Evolutionary conservation across 2,113 vertebrate genomes (phyloP).

Genomic region (Bos taurus): DNA sequence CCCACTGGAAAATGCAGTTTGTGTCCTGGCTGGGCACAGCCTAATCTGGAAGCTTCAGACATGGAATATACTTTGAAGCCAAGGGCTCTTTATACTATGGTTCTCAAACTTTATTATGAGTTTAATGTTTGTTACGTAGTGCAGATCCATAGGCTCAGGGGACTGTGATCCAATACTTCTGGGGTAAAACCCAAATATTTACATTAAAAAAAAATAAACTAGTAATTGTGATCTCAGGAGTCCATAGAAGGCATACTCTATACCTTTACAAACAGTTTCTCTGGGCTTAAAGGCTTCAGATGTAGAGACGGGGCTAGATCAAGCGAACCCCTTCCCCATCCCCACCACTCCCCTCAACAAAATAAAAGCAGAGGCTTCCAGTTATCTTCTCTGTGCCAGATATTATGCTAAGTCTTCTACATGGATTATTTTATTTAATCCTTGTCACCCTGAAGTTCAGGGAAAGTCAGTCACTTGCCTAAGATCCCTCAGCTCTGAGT

Average conservation of each 20-base stretch:
- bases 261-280: not conserved
- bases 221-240: not conserved
- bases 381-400: not conserved
- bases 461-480: not conserved
- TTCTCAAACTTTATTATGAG: not conserved
- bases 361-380: not conserved
- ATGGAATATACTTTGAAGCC: not conserved
- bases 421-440: not conserved
- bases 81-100: not conserved
- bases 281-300: not conserved
- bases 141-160: not conserved
- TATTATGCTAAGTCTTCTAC: not conserved
- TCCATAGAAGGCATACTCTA: not conserved
- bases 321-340: not conserved
- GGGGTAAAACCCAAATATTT: not conserved
- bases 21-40: not conserved
- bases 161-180: not conserved
- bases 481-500: not conserved
- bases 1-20: not conserved
- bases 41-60: not conserved
- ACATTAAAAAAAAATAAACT: not conserved
- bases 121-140: constrained; percentile 1
- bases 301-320: not conserved
- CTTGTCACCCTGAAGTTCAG: not conserved
- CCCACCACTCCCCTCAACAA: not conserved